These are phyloP conservation scores for Scaptomyza flava DNA, from an alignment of 2,888 invertebrate genomes.

Conservation along the genomic window DNA sequence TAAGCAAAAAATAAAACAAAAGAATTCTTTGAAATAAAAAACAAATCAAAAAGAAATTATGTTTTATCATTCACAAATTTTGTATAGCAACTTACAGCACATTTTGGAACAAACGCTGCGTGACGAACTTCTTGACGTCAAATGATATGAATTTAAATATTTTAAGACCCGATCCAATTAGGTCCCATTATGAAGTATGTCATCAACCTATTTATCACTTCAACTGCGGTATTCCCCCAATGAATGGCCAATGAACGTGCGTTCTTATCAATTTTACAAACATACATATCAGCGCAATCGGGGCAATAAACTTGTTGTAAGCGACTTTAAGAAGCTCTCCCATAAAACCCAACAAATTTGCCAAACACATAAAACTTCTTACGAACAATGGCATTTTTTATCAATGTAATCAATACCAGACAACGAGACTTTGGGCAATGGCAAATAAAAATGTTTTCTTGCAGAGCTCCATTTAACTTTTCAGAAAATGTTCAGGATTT, in stretches of 20 bases:
- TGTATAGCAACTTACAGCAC: too few species aligned
- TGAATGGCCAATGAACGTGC: conserved; percentile 20
- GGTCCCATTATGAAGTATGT: neutral
- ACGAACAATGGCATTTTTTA: conserved; percentile 22
- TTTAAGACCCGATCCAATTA: conserved; percentile 9
- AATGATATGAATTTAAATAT: conserved; percentile 23
- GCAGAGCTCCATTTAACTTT: conserved; percentile 6
- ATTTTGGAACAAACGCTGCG: neutral
- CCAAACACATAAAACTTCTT: conserved; percentile 36
- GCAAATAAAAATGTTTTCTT: conserved; percentile 35
- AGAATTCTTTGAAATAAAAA: conserved; percentile 52
- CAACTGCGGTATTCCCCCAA: conserved; percentile 52
- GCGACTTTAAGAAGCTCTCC: neutral
- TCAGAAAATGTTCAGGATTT: conserved; percentile 1
- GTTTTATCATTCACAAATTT: conserved; percentile 34
- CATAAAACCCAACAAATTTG: conserved; percentile 15
- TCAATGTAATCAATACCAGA: conserved; percentile 63
- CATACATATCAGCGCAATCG: conserved; percentile 13
- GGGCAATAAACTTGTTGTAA: conserved; percentile 14
- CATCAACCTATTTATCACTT: conserved; percentile 20
- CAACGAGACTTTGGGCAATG: conserved; percentile 38
- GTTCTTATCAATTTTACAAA: conserved; percentile 38
- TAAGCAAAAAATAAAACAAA: conserved; percentile 57
- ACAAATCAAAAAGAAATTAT: conserved; percentile 17
- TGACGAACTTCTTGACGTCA: conserved; percentile 39